A percentile compares a stretch with the other conserved stretches of the same genome.
Conservation (phyloP, 2,113 vertebrate species). For the Leptobrachium ailaonicum region DNA sequence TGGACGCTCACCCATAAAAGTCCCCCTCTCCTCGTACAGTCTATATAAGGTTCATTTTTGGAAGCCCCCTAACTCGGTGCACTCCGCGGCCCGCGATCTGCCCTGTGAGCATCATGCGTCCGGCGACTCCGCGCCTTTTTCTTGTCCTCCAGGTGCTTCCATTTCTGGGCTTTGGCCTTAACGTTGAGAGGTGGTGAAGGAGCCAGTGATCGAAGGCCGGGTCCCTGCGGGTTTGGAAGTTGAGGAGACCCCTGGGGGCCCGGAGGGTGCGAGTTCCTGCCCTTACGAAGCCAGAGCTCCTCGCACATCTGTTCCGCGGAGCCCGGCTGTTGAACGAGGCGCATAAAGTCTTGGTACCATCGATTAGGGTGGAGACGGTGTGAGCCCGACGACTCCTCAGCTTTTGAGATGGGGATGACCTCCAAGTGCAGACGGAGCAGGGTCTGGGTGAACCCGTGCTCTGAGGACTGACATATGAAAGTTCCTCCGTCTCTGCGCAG, state of each 20-base stretch:
- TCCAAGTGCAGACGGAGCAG: slow-evolving; percentile 82
- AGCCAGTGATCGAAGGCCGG: not conserved
- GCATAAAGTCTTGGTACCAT: slow-evolving; percentile 96
- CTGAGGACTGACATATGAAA: slow-evolving; percentile 85
- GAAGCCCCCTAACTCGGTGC: slow-evolving; percentile 68
- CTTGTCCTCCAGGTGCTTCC: slow-evolving; percentile 73
- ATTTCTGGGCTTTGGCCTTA: slow-evolving; percentile 68
- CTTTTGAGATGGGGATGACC: slow-evolving; percentile 72
- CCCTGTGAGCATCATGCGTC: slow-evolving; percentile 71
- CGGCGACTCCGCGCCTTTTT: slow-evolving; percentile 83
- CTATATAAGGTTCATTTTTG: slow-evolving; percentile 44
- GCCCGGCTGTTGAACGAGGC: slow-evolving; percentile 89
- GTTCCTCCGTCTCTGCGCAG: slow-evolving; percentile 75
- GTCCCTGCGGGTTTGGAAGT: slow-evolving; percentile 43
- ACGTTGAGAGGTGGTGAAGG: slow-evolving; percentile 37
- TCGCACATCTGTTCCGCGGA: slow-evolving; percentile 82
- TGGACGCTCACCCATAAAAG: slow-evolving; percentile 14
- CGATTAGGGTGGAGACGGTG: slow-evolving; percentile 71
- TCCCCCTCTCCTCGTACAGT: slow-evolving; percentile 34
- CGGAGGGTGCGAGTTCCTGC: slow-evolving; percentile 36
- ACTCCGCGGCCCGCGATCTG: slow-evolving; percentile 82
- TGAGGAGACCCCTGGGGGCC: slow-evolving; percentile 10
- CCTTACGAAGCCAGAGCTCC: slow-evolving; percentile 76
- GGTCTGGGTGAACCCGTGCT: slow-evolving; percentile 90
- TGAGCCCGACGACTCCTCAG: slow-evolving; percentile 56